Evolutionary conservation across 2,797 vertebrate species (phyloP).

Genomic region (Cuniculus paca): DNA sequence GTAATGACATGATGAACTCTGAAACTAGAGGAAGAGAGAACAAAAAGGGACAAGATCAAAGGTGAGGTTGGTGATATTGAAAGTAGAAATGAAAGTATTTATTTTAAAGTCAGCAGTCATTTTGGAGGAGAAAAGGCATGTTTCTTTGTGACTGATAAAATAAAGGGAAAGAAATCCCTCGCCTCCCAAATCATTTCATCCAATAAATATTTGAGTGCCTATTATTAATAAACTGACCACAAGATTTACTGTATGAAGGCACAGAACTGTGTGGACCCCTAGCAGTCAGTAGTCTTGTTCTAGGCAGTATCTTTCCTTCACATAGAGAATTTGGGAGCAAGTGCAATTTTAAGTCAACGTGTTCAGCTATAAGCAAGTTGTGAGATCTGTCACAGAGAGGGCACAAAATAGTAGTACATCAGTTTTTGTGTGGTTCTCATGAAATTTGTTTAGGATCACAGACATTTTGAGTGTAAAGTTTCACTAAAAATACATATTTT

Average conservation of each 20-base stretch:
- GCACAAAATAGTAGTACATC: not conserved
- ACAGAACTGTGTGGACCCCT: not conserved
- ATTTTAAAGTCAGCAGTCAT: not conserved
- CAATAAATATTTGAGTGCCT: not conserved
- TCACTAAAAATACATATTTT: slow-evolving; percentile 6
- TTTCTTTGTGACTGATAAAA: not conserved
- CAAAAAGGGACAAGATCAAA: not conserved
- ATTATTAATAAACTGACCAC: not conserved
- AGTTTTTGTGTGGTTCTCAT: slow-evolving; percentile 37
- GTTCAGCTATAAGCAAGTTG: not conserved
- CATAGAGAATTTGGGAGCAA: slow-evolving; percentile 26
- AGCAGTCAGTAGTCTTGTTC: not conserved
- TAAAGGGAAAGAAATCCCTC: not conserved
- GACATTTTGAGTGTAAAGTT: not conserved
- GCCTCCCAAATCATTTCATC: not conserved
- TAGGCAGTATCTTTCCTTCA: not conserved
- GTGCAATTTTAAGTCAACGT: slow-evolving; percentile 8
- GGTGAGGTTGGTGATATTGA: not conserved
- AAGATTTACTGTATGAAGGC: not conserved
- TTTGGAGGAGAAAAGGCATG: not conserved
- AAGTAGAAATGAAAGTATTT: not conserved
- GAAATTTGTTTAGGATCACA: slow-evolving; percentile 43
- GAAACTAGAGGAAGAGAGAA: slow-evolving; percentile 13
- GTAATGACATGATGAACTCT: not conserved
- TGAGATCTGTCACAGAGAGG: not conserved